A percentile compares a stretch with the other conserved stretches of the same genome.
phyloP scores from a whole-genome alignment of 2,797 vertebrate species.

The Enteromius fasciolatus region DNA sequence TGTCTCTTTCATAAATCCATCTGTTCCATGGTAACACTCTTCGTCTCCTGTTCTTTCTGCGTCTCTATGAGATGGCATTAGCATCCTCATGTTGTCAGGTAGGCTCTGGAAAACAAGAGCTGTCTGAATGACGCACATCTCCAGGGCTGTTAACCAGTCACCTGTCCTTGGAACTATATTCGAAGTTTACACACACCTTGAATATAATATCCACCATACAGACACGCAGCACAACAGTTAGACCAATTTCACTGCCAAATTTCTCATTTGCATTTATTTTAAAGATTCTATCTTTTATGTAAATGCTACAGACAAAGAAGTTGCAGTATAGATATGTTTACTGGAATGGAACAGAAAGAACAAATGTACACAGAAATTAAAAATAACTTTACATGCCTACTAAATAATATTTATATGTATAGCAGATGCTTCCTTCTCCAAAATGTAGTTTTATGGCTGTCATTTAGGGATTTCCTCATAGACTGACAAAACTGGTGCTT shows the following conservation, averaged over 20 bases:
- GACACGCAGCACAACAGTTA: constrained; percentile 58
- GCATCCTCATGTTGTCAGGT: constrained; percentile 55
- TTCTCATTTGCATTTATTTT: constrained; percentile 58
- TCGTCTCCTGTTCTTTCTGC: constrained; percentile 16
- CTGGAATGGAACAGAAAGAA: background rate
- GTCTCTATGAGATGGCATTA: constrained; percentile 41
- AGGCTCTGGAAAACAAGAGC: constrained; percentile 41
- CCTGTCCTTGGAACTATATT: constrained; percentile 52
- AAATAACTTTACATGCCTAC: background rate
- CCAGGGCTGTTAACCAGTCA: constrained; percentile 42
- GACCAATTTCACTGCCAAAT: constrained; percentile 63
- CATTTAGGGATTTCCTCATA: background rate
- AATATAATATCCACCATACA: constrained; percentile 24
- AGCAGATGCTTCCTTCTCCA: background rate
- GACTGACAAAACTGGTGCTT: constrained; percentile 2
- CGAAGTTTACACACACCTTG: constrained; percentile 48
- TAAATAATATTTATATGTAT: background rate
- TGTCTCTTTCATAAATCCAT: constrained; percentile 57
- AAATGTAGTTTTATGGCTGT: background rate
- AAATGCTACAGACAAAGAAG: constrained; percentile 46
- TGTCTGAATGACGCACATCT: constrained; percentile 54
- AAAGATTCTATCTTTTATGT: constrained; percentile 56
- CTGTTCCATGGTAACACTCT: constrained; percentile 60
- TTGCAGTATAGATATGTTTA: background rate
- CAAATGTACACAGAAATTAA: background rate